Percentiles rank a stretch among this genome's conserved stretches.
Evolutionary conservation across 2,888 invertebrate species (phyloP).

Genomic region (Neoaliturus tenellus): DNA sequence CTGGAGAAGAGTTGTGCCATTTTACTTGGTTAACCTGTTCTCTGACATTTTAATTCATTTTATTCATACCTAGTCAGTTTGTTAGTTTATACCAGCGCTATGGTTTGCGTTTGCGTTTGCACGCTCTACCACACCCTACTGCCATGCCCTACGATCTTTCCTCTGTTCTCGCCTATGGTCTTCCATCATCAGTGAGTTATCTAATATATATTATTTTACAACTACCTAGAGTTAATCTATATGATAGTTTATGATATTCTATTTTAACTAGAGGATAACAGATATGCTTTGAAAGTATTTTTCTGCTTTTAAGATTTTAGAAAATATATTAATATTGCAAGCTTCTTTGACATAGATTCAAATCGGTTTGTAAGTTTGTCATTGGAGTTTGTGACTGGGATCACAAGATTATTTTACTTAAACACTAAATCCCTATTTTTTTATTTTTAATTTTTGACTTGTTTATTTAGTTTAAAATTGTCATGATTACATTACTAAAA

Average conservation of each 20-base stretch:
- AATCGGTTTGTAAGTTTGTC: not conserved
- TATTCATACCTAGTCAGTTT: not conserved
- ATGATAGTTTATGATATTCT: conserved; percentile 20
- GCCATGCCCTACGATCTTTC: not conserved
- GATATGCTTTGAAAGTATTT: conserved; percentile 22
- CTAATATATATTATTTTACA: not conserved
- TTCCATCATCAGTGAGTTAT: conserved; percentile 7
- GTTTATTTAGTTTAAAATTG: too few relatives aligned
- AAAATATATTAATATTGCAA: conserved; percentile 46
- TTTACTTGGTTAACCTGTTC: not conserved
- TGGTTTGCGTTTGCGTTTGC: too few relatives aligned
- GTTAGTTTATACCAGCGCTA: too few relatives aligned
- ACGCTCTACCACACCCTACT: not conserved
- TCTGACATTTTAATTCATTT: not conserved
- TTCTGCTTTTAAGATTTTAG: conserved; percentile 29
- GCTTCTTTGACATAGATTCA: conserved; percentile 41
- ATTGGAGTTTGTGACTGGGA: conserved; percentile 18
- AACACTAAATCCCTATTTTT: not conserved
- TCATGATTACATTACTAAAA: too few relatives aligned
- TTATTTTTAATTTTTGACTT: not conserved
- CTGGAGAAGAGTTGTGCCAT: too few relatives aligned
- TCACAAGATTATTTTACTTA: not conserved
- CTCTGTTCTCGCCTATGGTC: not conserved
- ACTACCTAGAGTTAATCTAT: conserved; percentile 15
- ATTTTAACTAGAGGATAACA: conserved; percentile 11